Base-by-base conservation (phyloP, 2,113 vertebrate species). In the Pseudorasbora parva region DNA sequence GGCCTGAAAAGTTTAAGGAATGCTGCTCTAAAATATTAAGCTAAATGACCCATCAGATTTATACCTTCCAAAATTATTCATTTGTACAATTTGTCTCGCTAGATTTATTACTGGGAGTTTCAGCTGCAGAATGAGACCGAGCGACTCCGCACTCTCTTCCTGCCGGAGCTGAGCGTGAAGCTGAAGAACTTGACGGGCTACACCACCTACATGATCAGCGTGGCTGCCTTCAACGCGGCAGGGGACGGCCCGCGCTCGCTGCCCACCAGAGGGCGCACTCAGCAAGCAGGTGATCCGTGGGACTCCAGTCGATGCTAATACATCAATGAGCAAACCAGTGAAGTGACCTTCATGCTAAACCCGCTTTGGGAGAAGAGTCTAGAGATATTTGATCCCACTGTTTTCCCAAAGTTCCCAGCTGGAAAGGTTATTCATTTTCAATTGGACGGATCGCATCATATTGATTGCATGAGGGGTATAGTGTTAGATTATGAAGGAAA, bases 21-120 rank as follows among this genome's bases (percentile, higher is more conserved):
- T 15, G 6, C 30, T 77, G 73, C 27, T n/a, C 73, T 54, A 33
- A 54, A 75, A 75, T 56, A 75, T 54, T 37, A 56, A 33, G 30
- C 17, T 33, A n/a, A 49, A 56, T 33, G 56, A 15, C 4, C 49
- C 49, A 12, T 54, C 57, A 21, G 75, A 60, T 43, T 43, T 59
- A 23, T 66, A 6, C 14, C 12, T 2, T 30, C 41, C 79, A 3
- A 81, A 81, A 78, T 79, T 43, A 76, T 59, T 71, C 62, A 85
- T 27, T 69, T 74, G 33, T 69, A 60, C 17, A 82, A 9, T 84
- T 41, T 84, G 43, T 68, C 74, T 66, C 80, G 79, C 37, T 90
- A 99, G 98, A 97, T 99, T 82, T 98, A 97, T 89, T 98, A 96
- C 90, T 99, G 98, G 97, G 97, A 99, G 89, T 96, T 94, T 56